Evolutionary conservation across 2,113 vertebrate genomes (phyloP).

Genomic region (Epinephelus lanceolatus): DNA sequence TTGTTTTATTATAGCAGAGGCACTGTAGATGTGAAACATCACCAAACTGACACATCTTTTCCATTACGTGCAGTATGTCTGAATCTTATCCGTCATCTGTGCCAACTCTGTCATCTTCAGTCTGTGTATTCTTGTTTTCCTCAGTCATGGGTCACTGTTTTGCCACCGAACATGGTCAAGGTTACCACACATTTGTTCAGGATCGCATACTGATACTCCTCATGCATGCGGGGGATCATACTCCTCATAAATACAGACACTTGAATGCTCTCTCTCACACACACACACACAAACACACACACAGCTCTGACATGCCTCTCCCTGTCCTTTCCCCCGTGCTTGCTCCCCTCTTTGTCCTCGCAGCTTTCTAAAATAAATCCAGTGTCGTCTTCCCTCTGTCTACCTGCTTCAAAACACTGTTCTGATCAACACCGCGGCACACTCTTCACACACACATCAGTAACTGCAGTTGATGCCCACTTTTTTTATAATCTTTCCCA

Average conservation of each 20-base stretch:
- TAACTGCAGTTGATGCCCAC: neutral
- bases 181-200: conserved; percentile 18
- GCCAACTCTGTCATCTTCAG: conserved; percentile 2
- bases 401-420: conserved; percentile 2
- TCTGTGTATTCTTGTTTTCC: neutral
- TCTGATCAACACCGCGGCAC: neutral
- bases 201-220: neutral
- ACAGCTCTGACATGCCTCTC: conserved; percentile 29
- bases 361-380: conserved; percentile 68
- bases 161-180: conserved; percentile 30
- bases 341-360: conserved; percentile 49
- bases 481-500: neutral
- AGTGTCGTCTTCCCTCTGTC: conserved; percentile 61
- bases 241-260: conserved; percentile 15
- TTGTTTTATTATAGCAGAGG: conserved; percentile 2
- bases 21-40: conserved; percentile 1
- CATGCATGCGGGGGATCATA: neutral
- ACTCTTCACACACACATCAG: conserved; percentile 15
- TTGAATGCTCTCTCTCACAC: neutral
- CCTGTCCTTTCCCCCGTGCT: conserved; percentile 35
- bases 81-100: conserved; percentile 7
- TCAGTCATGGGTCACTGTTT: conserved; percentile 19
- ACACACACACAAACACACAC: neutral
- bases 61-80: neutral
- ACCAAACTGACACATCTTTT: conserved; percentile 25